Percentiles rank a stretch among this genome's conserved stretches.
Evolutionary conservation across 35 echinoderm and acorn worm species (phyloP).

Genomic region (Patiria miniata): DNA sequence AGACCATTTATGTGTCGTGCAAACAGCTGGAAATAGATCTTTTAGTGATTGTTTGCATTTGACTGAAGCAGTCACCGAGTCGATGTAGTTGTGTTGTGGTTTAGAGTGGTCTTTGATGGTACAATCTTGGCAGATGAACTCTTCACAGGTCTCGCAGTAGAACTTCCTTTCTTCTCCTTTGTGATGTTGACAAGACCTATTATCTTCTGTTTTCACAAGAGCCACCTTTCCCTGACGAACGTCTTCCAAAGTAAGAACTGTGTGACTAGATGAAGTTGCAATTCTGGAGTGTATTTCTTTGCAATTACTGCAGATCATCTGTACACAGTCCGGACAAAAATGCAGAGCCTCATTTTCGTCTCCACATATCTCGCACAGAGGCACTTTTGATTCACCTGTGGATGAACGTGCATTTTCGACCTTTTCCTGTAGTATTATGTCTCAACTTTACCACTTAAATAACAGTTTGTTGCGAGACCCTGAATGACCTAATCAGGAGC

Average conservation of each 20-base stretch:
- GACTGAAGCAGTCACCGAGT: not conserved
- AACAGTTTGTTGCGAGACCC: no score
- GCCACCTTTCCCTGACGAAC: not conserved
- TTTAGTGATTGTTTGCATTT: no score
- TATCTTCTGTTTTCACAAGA: not conserved
- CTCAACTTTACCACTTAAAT: no score
- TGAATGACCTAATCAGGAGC: no score
- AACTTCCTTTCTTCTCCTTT: not conserved
- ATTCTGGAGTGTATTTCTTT: not conserved
- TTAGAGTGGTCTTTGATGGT: not conserved
- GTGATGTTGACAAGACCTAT: not conserved
- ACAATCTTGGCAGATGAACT: conserved; percentile 26
- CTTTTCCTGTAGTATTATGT: no score
- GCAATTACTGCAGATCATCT: conserved; percentile 1
- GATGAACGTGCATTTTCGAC: not conserved
- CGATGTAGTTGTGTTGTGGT: conserved; percentile 7
- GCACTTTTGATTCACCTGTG: not conserved
- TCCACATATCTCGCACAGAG: not conserved
- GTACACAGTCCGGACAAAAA: not conserved
- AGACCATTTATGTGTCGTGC: not conserved
- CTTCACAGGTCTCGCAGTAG: conserved; percentile 30
- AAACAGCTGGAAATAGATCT: not conserved
- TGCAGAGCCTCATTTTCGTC: not conserved
- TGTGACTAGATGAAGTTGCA: not conserved
- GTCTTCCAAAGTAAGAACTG: not conserved